These are phyloP conservation scores for Albula glossodonta DNA, from an alignment of 2,113 vertebrate genomes.

Conservation along the genomic window DNA sequence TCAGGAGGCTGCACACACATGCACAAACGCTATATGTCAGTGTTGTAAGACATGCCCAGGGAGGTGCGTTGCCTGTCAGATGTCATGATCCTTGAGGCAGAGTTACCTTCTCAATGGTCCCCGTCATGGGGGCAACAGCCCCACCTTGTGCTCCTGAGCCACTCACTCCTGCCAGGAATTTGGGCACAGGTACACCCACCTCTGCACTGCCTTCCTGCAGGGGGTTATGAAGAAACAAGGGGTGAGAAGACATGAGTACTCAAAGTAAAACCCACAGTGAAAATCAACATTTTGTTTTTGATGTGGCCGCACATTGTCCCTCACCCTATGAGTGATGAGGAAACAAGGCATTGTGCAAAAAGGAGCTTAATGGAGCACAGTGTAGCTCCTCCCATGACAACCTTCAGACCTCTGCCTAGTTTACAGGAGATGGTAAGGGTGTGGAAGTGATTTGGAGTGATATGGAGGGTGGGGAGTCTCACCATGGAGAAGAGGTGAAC, in stretches of 20 bases:
- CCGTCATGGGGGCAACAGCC: conserved; percentile 90
- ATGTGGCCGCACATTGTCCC: too few relatives aligned
- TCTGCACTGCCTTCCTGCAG: conserved; percentile 79
- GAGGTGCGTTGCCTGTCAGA: neutral
- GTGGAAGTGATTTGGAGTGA: too few relatives aligned
- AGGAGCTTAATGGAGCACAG: too few relatives aligned
- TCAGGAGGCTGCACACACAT: neutral
- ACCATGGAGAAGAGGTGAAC: conserved; percentile 90
- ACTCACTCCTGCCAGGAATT: conserved; percentile 77
- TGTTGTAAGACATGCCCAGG: neutral
- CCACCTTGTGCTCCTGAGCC: conserved; percentile 70
- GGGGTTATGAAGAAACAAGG: neutral
- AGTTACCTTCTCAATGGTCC: conserved; percentile 94
- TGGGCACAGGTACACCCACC: conserved; percentile 81
- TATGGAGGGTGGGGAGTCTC: conserved; percentile 20
- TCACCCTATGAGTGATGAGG: too few relatives aligned
- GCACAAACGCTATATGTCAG: neutral
- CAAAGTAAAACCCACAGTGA: too few relatives aligned
- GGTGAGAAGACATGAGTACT: too few relatives aligned
- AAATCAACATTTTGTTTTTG: too few relatives aligned
- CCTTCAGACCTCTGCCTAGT: too few relatives aligned
- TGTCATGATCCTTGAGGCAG: neutral
- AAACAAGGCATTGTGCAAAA: too few relatives aligned
- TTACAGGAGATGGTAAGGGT: too few relatives aligned
- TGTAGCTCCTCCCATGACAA: too few relatives aligned